phyloP scores from a whole-genome alignment of 2,888 invertebrate species.

The Apeira syringaria region DNA sequence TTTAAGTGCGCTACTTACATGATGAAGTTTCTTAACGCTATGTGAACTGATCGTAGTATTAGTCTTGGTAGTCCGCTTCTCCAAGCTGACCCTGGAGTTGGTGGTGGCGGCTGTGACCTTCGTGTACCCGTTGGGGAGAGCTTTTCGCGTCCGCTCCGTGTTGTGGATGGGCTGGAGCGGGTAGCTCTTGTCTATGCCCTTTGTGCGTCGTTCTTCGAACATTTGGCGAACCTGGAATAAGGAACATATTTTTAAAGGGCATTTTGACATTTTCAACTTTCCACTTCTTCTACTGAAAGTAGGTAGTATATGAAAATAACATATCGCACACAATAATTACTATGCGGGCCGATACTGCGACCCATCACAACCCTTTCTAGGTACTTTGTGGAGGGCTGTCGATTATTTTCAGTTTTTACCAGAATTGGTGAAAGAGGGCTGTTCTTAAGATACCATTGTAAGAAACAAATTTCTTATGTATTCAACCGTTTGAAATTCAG shows the following conservation, averaged over 20 bases:
- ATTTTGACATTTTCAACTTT: no score
- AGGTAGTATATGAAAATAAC: no score
- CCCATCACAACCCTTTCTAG: no score
- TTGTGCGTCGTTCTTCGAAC: constrained; percentile 91
- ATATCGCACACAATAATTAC: no score
- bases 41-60: constrained; percentile 45
- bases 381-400: no score
- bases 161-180: constrained; percentile 90
- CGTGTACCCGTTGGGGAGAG: constrained; percentile 62
- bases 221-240: constrained; percentile 89
- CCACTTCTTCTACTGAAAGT: no score
- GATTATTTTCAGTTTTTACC: no score
- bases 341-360: no score
- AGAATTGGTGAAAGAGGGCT: no score
- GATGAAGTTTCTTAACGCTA: constrained; percentile 54
- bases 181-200: constrained; percentile 92
- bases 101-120: constrained; percentile 52
- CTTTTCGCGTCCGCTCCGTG: constrained; percentile 61
- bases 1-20: constrained; percentile 35
- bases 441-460: no score
- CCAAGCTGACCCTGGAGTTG: constrained; percentile 41
- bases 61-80: constrained; percentile 50
- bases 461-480: no score
- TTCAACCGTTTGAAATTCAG: no score
- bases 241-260: background rate